phyloP scores from a whole-genome alignment of 2,113 vertebrate genomes.

The Gopherus evgoodei region DNA sequence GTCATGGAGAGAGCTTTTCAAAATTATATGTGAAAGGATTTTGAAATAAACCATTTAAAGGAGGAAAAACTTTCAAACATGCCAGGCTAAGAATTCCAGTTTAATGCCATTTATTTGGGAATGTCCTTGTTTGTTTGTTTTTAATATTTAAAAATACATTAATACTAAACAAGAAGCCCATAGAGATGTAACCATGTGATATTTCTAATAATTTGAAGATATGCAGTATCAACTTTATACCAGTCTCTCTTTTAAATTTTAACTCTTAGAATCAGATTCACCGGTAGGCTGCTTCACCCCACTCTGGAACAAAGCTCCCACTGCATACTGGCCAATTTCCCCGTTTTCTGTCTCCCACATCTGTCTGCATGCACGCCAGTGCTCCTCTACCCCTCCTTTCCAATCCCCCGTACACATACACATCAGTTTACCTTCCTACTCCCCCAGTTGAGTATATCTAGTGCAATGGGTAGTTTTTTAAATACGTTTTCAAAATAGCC shows the following conservation, averaged over 20 bases:
- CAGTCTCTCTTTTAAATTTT: not conserved
- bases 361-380: not conserved
- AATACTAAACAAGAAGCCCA: not conserved
- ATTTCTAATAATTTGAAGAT: not conserved
- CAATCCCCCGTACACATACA: not conserved
- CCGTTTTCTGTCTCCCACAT: not conserved
- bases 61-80: not conserved
- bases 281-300: not conserved
- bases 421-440: not conserved
- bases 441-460: not conserved
- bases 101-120: not conserved
- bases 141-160: rapidly evolving
- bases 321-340: not conserved
- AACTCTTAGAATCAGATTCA: not conserved
- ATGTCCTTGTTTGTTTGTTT: not conserved
- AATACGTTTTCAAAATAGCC: not conserved
- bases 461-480: not conserved
- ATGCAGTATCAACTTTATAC: not conserved
- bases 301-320: not conserved
- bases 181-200: not conserved
- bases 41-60: not conserved
- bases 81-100: not conserved
- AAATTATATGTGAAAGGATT: not conserved
- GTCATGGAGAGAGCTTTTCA: rapidly evolving
- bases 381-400: not conserved